Evolutionary conservation across 2,113 vertebrate genomes (phyloP), one percentile per base, ranked within the genome.

Genomic region (Cepphus grylle): DNA sequence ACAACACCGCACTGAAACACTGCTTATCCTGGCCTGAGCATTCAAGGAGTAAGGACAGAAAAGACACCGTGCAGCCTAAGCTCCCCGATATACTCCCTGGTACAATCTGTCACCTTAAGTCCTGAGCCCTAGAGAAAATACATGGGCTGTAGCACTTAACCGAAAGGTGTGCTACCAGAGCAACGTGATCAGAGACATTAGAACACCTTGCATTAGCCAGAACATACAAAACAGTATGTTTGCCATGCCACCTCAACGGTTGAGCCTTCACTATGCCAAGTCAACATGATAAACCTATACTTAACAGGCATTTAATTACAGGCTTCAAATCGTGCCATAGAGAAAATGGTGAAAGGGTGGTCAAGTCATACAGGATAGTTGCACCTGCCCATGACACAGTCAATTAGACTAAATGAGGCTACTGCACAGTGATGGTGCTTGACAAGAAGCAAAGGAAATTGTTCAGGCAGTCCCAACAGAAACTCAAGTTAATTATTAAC

Each of bases 401-500:
- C 45, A 79, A 6, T 58, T 22, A 67, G 63, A 71, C 7, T 78
- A 86, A 90, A 94, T 13, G 20, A 80, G 40, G 42, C 87, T 80
- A 18, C 17, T 87, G 85, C 74, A 82, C 78, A 81, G 45, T n/a
- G 76, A 58, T 63, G 26, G 30, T 58, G 56, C 91, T 94, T 86
- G 59, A 89, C 70, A 52, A 92, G 84, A 87, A 55, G 59, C 59
- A 72, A 93, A 61, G 56, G 71, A 95, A 96, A 95, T 87, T 89
- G 55, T 73, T 94, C 65, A 62, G 32, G 56, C 77, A 88, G 45
- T 63, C 85, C 78, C 79, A 88, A 80, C 30, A 94, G 79, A 52
- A 95, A 73, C 23, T 70, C 55, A 29, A 29, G 71, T 93, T 94
- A 94, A 94, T 95, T 94, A 94, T 94, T 96, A 93, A 91, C 29